Evolutionary conservation across 23 tunicate genomes (phyloP).

Genomic region (Clavelina lepadiformis): DNA sequence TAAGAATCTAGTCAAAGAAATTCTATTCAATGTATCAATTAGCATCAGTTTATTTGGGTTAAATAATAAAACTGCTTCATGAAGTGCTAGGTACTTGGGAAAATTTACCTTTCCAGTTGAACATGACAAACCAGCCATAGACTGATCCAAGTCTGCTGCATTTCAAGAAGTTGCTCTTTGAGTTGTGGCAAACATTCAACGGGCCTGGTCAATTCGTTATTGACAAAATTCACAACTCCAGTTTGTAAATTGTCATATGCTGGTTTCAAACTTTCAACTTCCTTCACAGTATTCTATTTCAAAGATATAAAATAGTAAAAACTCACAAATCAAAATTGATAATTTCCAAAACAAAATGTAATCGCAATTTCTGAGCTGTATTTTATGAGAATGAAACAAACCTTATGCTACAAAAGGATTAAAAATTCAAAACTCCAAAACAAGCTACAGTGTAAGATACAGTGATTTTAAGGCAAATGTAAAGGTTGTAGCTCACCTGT

Average conservation of each 20-base stretch:
- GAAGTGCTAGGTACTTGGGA: too few relatives aligned
- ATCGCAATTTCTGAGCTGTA: too few relatives aligned
- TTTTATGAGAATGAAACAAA: too few relatives aligned
- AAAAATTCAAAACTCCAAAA: not conserved
- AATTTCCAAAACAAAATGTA: too few relatives aligned
- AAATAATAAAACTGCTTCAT: too few relatives aligned
- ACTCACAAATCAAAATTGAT: not conserved
- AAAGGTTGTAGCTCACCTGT: slow-evolving; percentile 21
- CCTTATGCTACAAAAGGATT: too few relatives aligned
- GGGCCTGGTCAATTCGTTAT: slow-evolving; percentile 40
- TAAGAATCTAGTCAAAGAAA: too few relatives aligned
- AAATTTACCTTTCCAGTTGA: slow-evolving; percentile 60
- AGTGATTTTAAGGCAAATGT: not conserved
- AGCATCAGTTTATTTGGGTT: too few relatives aligned
- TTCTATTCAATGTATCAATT: too few relatives aligned
- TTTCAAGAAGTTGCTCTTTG: slow-evolving; percentile 50
- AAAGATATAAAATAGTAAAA: not conserved
- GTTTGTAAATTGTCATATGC: slow-evolving; percentile 69
- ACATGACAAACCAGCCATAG: slow-evolving; percentile 83
- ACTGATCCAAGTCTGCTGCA: slow-evolving; percentile 52
- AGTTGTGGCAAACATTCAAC: slow-evolving; percentile 28
- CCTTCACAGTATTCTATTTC: slow-evolving; percentile 38
- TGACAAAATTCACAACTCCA: slow-evolving; percentile 61
- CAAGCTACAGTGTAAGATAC: not conserved
- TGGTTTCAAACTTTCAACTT: slow-evolving; percentile 45